These are phyloP conservation scores for Altica lythri DNA, from an alignment of 2,888 invertebrate species.

Conservation along the genomic window DNA sequence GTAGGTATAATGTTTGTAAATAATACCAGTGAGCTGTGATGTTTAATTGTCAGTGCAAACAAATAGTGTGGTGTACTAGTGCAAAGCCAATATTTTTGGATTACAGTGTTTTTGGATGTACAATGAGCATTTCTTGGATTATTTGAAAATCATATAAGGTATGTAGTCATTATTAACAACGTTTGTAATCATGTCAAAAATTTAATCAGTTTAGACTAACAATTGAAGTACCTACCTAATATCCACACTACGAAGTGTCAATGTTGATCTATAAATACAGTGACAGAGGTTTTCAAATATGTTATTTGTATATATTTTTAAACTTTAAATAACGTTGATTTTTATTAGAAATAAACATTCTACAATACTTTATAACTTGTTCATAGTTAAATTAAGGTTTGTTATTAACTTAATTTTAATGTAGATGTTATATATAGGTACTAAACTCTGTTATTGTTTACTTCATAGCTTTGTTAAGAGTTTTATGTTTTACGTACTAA, in stretches of 20 bases:
- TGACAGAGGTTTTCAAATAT: conserved; percentile 1
- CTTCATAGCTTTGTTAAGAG: no score
- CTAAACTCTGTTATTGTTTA: no score
- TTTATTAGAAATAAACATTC: no score
- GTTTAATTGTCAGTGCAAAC: conserved; percentile 42
- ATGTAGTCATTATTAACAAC: neutral
- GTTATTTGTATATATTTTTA: no score
- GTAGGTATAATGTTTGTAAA: conserved; percentile 7
- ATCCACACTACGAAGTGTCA: conserved; percentile 8
- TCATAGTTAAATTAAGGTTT: no score
- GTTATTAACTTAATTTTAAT: no score
- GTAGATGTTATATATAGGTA: no score
- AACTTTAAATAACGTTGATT: no score
- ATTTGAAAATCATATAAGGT: conserved; percentile 8
- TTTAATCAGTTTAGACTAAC: neutral
- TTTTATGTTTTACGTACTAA: no score
- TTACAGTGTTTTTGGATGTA: conserved; percentile 32
- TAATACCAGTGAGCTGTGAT: conserved; percentile 37
- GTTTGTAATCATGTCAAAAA: neutral
- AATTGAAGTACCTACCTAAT: conserved; percentile 7
- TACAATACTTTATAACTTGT: no score
- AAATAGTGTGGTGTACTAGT: conserved; percentile 34
- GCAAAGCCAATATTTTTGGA: conserved; percentile 31
- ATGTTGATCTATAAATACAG: neutral
- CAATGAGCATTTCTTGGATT: conserved; percentile 18